phyloP scores from a whole-genome alignment of 2,797 vertebrate genomes.

The Gymnopithys bicolor region DNA sequence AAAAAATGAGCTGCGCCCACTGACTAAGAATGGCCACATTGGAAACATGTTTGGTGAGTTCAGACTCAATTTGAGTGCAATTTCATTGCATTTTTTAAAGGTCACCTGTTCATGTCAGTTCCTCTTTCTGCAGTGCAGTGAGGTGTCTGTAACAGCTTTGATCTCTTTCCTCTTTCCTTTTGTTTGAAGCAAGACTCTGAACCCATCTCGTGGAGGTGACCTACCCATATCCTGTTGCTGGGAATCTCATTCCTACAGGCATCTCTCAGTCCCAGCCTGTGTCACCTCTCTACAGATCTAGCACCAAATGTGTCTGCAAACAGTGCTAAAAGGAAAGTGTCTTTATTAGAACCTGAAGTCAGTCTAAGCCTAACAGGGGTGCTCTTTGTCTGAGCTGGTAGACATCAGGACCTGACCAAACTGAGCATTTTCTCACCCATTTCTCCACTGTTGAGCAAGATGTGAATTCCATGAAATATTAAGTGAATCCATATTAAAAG shows the following conservation, averaged over 20 bases:
- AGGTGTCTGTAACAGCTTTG: not conserved
- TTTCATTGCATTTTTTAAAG: accelerated
- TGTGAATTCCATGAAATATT: slow-evolving; percentile 53
- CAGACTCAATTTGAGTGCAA: not conserved
- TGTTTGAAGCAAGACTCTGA: not conserved
- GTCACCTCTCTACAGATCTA: not conserved
- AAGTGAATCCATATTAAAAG: slow-evolving; percentile 63
- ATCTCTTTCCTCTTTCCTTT: not conserved
- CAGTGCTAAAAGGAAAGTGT: not conserved
- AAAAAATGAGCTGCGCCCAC: slow-evolving; percentile 93
- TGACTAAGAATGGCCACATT: slow-evolving; percentile 91
- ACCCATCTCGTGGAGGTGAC: not conserved
- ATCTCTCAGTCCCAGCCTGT: not conserved
- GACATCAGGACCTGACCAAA: not conserved
- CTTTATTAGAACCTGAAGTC: slow-evolving; percentile 41
- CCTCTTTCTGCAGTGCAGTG: not conserved
- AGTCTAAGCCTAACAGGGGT: not conserved
- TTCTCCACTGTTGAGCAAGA: slow-evolving; percentile 15
- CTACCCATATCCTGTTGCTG: accelerated
- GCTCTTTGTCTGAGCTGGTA: slow-evolving; percentile 7
- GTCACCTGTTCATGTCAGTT: accelerated
- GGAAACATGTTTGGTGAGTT: slow-evolving; percentile 98
- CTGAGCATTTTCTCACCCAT: not conserved
- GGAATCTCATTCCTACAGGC: not conserved
- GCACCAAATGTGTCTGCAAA: not conserved